Evolutionary conservation across 2,888 invertebrate genomes (phyloP).

Genomic region (Tanaodytes sp.): DNA sequence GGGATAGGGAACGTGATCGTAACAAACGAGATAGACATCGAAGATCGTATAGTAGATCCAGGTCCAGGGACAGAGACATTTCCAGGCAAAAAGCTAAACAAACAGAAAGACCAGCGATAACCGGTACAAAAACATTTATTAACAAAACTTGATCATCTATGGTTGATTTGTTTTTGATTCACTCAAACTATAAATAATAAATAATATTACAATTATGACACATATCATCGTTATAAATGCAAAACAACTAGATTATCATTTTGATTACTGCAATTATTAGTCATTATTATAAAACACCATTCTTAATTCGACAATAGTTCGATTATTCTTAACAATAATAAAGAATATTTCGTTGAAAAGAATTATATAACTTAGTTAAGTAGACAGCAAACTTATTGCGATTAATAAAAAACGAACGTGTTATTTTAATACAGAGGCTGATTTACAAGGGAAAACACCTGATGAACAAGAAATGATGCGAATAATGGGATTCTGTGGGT

Average conservation of each 20-base stretch:
- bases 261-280: too few species aligned
- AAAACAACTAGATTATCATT: too few species aligned
- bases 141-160: not conserved
- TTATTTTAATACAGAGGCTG: constrained; percentile 77
- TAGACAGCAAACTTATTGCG: too few species aligned
- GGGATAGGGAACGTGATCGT: constrained; percentile 72
- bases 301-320: too few species aligned
- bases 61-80: constrained; percentile 73
- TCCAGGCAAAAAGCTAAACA: constrained; percentile 70
- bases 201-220: too few species aligned
- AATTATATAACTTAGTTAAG: too few species aligned
- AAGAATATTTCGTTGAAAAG: too few species aligned
- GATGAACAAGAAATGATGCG: constrained; percentile 96
- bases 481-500: constrained; percentile 96
- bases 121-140: constrained; percentile 60
- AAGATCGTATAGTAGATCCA: constrained; percentile 72
- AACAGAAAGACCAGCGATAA: constrained; percentile 71
- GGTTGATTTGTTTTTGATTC: not conserved
- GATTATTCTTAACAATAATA: too few species aligned
- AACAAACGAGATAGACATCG: constrained; percentile 74
- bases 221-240: too few species aligned
- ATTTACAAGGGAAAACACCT: constrained; percentile 90
- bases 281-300: too few species aligned
- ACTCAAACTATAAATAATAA: too few species aligned
- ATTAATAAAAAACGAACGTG: too few species aligned